Conservation (phyloP, 92 coral and sea anemone species). For the Meandrina meandrites region DNA sequence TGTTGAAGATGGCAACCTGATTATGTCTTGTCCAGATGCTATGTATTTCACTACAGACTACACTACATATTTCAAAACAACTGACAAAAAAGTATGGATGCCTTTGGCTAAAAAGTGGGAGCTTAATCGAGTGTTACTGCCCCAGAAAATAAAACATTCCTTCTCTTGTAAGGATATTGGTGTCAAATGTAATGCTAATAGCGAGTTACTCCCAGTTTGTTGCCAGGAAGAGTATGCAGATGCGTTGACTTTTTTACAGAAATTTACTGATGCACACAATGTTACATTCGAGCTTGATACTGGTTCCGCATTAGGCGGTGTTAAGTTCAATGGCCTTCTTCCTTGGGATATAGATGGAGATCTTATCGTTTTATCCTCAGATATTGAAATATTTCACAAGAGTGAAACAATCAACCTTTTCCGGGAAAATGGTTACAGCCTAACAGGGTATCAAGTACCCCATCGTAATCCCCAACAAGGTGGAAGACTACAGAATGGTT, state of each 20-base stretch:
- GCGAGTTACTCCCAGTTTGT: conserved; percentile 53
- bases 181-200: conserved; percentile 24
- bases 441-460: conserved; percentile 26
- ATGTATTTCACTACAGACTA: conserved; percentile 63
- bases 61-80: neutral
- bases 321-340: conserved; percentile 47
- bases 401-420: conserved; percentile 22
- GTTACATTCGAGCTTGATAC: conserved; percentile 49
- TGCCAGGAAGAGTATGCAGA: conserved; percentile 43
- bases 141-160: conserved; percentile 36
- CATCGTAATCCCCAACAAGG: neutral
- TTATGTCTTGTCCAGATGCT: conserved; percentile 58
- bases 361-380: conserved; percentile 8
- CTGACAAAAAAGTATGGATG: conserved; percentile 32
- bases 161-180: conserved; percentile 59
- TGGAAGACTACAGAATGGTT: neutral
- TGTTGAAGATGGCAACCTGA: conserved; percentile 8
- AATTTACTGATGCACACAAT: conserved; percentile 34
- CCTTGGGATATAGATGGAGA: conserved; percentile 68
- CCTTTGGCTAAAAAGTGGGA: conserved; percentile 57
- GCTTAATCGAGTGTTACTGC: conserved; percentile 47
- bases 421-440: conserved; percentile 27
- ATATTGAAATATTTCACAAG: conserved; percentile 33
- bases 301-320: conserved; percentile 49
- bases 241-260: conserved; percentile 17